A percentile compares a stretch with the other conserved stretches of the same genome.
Evolutionary conservation across 1,140 invertebrate species (phyloP).

Genomic region (Saccostrea cuccullata): DNA sequence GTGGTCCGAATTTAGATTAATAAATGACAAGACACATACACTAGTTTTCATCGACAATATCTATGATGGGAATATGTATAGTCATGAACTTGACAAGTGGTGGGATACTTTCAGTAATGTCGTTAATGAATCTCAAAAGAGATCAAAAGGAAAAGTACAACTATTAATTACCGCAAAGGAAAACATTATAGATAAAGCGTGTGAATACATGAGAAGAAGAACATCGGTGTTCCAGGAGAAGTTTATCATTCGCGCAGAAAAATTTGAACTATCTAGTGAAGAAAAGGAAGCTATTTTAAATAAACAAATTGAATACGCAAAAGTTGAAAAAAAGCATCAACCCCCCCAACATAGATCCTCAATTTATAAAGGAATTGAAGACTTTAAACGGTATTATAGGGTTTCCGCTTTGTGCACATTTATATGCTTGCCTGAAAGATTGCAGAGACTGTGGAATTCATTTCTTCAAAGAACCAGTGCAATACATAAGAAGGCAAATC

Average conservation of each 20-base stretch:
- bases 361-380: neutral
- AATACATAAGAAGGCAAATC: neutral
- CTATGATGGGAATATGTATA: neutral
- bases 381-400: neutral
- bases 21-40: neutral
- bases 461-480: neutral
- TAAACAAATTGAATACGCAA: neutral
- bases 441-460: neutral
- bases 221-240: neutral
- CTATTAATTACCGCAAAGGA: neutral
- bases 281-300: neutral
- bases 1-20: neutral
- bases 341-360: neutral
- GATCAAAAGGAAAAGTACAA: neutral
- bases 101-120: neutral
- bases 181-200: neutral
- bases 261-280: too few relatives aligned
- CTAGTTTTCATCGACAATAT: neutral
- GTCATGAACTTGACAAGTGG: neutral
- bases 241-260: neutral
- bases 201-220: neutral
- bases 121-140: neutral
- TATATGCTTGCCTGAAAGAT: neutral
- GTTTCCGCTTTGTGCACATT: neutral
- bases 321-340: neutral